phyloP scores from a whole-genome alignment of 2,797 vertebrate species.

The Allobates femoralis region DNA sequence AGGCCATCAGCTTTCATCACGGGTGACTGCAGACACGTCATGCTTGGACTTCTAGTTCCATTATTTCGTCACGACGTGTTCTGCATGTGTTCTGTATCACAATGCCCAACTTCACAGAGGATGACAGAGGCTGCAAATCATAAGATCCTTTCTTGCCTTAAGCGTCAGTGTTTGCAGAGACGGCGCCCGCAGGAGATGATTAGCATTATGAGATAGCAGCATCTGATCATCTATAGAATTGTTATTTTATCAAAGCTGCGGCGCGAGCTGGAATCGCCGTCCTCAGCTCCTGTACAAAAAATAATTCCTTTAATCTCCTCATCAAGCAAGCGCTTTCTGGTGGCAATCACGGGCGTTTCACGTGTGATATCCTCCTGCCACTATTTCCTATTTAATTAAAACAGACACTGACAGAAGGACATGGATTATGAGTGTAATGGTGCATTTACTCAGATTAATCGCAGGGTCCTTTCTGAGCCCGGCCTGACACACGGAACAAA shows the following conservation, averaged over 20 bases:
- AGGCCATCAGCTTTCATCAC: too few relatives aligned
- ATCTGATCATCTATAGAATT: conserved; percentile 25
- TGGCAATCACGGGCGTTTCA: conserved; percentile 81
- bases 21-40: too few relatives aligned
- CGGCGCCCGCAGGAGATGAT: not conserved
- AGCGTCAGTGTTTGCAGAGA: not conserved
- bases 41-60: not conserved
- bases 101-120: not conserved
- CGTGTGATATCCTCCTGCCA: conserved; percentile 82
- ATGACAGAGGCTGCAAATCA: not conserved
- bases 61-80: not conserved
- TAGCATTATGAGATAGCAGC: not conserved
- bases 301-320: conserved; percentile 83
- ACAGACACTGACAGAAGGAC: conserved; percentile 91
- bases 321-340: conserved; percentile 80
- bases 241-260: not conserved
- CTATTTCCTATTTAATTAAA: conserved; percentile 93
- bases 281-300: not conserved
- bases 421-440: conserved; percentile 89
- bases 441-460: conserved; percentile 93
- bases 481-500: conserved; percentile 88
- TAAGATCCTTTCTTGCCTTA: not conserved
- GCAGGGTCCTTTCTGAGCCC: conserved; percentile 85
- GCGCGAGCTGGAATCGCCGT: not conserved
- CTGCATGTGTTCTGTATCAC: not conserved